Evolutionary conservation across 2,888 invertebrate genomes (phyloP), one percentile per base, ranked within the genome.

Genomic region (Emmelina monodactyla): DNA sequence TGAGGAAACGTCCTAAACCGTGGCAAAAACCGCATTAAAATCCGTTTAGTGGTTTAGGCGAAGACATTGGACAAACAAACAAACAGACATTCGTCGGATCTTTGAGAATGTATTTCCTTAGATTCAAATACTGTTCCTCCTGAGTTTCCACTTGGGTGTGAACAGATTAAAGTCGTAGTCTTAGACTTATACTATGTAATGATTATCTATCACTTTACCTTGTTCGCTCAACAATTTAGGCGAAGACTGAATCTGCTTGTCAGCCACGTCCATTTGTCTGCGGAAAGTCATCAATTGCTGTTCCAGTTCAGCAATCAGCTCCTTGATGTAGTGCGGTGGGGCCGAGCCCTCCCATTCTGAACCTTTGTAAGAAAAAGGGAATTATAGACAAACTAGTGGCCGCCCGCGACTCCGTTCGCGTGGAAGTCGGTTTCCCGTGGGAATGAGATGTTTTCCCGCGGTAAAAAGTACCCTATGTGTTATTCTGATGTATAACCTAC

Each of bases 41-140:
- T n/a, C n/a, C n/a, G n/a, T n/a, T n/a, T n/a, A n/a, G n/a, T n/a
- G n/a, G n/a, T n/a, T n/a, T n/a, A n/a, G n/a, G n/a, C n/a, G n/a
- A n/a, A n/a, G n/a, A n/a, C n/a, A n/a, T n/a, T n/a, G n/a, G n/a
- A n/a, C n/a, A n/a, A n/a, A n/a, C n/a, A n/a, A n/a, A n/a, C 32
- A 30, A 3, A n/a, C n/a, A n/a, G n/a, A 93, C 88, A 52, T 92
- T 88, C 3, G 86, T 85, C 3, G 84, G 82, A 51, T 94, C 94
- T 37, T 91, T 88, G 28, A 88, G 81, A 12, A 91, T 83, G 47
- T 90, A 88, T 56, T 88, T 89, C 22, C 93, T 70, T 31, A 92
- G 82, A 58, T 89, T 90, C n/a, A 92, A 68, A 58, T 90, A 94
- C 45, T 90, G 89, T 38, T 92, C 91, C 64, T 93, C 93, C 54